These are phyloP conservation scores for Sisyra nigra DNA, from an alignment of 2,888 invertebrate genomes.

Conservation along the genomic window DNA sequence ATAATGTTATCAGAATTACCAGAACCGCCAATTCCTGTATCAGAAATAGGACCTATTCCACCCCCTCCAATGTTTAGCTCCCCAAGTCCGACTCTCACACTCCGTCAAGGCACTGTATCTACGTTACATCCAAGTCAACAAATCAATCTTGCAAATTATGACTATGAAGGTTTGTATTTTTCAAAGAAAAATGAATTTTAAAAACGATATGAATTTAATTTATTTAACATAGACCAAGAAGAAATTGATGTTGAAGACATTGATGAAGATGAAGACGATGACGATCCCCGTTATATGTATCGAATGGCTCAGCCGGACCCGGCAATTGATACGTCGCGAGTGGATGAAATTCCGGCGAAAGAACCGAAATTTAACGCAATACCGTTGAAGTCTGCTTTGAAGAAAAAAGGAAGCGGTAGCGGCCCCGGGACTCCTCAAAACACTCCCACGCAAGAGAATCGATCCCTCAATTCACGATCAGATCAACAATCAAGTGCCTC, in stretches of 20 bases:
- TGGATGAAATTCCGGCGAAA: conserved; percentile 86
- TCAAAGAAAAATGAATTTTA: neutral
- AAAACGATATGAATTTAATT: neutral
- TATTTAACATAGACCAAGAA: conserved; percentile 21
- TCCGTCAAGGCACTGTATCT: conserved; percentile 24
- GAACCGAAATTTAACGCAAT: conserved; percentile 83
- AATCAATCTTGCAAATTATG: conserved; percentile 34
- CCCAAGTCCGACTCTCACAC: conserved; percentile 53
- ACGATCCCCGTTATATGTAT: conserved; percentile 31
- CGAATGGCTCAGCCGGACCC: conserved; percentile 45
- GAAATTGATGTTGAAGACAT: conserved; percentile 45
- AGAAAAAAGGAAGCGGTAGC: conserved; percentile 53
- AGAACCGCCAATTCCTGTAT: conserved; percentile 81
- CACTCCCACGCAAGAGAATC: conserved; percentile 56
- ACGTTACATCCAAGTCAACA: conserved; percentile 16
- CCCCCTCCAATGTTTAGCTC: conserved; percentile 94
- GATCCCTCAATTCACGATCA: conserved; percentile 50
- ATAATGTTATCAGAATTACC: conserved; percentile 75
- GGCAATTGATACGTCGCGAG: conserved; percentile 61
- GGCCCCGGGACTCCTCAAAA: conserved; percentile 46
- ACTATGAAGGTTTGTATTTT: conserved; percentile 41
- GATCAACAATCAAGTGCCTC: conserved; percentile 54
- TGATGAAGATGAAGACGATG: conserved; percentile 41
- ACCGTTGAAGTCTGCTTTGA: conserved; percentile 83
- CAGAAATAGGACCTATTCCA: conserved; percentile 85